Conservation (phyloP, 2,888 invertebrate genomes). For the Pristionchus arcanus region DNA sequence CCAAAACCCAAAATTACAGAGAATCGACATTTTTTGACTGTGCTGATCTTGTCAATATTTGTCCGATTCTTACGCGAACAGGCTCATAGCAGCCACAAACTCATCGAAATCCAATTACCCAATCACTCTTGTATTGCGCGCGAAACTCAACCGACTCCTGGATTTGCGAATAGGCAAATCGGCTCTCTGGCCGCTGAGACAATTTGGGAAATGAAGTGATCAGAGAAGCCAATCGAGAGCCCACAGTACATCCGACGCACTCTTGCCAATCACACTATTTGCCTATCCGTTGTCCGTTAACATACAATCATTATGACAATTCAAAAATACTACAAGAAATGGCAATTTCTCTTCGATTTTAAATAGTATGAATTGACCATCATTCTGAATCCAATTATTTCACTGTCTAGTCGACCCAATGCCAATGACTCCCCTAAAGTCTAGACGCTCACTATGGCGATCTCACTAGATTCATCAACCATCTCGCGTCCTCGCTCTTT, state of each 20-base stretch:
- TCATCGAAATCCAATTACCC: too few species aligned
- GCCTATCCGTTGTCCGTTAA: neutral
- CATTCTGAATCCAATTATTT: neutral
- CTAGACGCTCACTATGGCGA: neutral
- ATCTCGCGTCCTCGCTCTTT: neutral
- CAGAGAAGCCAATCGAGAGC: neutral
- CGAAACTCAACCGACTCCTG: too few species aligned
- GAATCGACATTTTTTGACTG: too few species aligned
- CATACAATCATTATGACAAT: neutral
- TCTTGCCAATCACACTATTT: neutral
- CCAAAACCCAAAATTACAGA: too few species aligned
- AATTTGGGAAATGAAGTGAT: too few species aligned
- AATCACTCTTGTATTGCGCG: too few species aligned
- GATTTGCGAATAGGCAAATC: too few species aligned
- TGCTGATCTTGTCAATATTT: too few species aligned
- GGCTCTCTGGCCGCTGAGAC: too few species aligned
- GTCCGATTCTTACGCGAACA: too few species aligned
- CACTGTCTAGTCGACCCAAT: neutral
- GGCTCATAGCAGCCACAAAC: too few species aligned
- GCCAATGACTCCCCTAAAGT: neutral
- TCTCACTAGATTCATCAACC: neutral
- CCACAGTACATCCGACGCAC: neutral
- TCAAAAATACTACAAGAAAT: neutral
- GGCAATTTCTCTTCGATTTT: neutral
- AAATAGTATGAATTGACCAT: neutral